phyloP scores from a whole-genome alignment of 2,797 vertebrate species.

The Thamnophis elegans region DNA sequence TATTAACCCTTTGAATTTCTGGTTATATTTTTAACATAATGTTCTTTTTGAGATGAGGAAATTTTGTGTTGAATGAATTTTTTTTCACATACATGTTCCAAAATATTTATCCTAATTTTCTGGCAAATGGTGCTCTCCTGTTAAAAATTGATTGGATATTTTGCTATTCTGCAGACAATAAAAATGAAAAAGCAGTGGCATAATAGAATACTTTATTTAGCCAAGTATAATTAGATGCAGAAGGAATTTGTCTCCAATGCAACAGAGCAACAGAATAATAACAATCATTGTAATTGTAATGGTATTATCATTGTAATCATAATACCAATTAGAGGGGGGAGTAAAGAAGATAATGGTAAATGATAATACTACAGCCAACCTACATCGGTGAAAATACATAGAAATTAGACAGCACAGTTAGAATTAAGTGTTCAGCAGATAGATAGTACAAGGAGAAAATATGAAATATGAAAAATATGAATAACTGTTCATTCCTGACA shows the following conservation, averaged over 20 bases:
- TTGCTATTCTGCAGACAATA: not conserved
- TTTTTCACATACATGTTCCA: not conserved
- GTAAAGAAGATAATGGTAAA: not conserved
- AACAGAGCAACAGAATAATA: not conserved
- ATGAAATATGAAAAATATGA: not conserved
- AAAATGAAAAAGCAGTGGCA: not conserved
- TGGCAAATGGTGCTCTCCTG: not conserved
- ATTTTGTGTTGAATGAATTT: not conserved
- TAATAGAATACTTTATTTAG: not conserved
- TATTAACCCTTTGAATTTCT: not conserved
- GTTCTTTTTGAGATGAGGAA: not conserved
- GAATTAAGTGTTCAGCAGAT: not conserved
- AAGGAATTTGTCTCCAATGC: not conserved
- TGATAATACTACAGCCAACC: not conserved
- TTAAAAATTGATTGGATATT: not conserved
- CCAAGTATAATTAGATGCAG: not conserved
- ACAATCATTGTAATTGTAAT: not conserved
- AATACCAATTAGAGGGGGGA: not conserved
- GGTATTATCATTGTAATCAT: too few species aligned
- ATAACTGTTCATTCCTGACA: not conserved
- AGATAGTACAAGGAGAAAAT: not conserved
- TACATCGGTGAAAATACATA: not conserved
- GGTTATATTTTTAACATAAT: not conserved
- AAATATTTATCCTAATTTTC: not conserved
- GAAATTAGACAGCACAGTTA: not conserved